Evolutionary conservation across 2,113 vertebrate genomes (phyloP), one percentile per base, ranked within the genome.

Genomic region (Cololabis saira): DNA sequence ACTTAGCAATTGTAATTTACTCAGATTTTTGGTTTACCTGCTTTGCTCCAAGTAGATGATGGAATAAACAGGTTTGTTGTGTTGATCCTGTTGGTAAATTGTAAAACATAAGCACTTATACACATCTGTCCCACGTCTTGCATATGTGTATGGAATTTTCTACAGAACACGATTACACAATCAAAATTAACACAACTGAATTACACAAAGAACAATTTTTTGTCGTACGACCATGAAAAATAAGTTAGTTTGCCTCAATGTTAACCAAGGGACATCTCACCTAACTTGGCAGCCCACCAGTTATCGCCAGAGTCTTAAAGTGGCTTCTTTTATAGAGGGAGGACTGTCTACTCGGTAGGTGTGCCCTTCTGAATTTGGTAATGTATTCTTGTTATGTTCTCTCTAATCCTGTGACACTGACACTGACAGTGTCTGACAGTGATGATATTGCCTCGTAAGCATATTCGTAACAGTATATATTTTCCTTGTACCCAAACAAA

Each of bases 311-410:
- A 62, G 72, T 54, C 13, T 30, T n/a, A 12, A 27, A 61, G 47
- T 41, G 50, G 44, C 2, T 17, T 83, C 78, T 87, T 87, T 85
- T 89, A 89, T 89, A 89, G 61, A 62, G 59, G 72, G 13, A 55
- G 58, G 76, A 69, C 64, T 68, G 73, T 76, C 61, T 83, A 13
- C 62, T 55, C 19, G 55, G 84, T 82, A 85, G 84, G 82, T 85
- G 84, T 81, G 84, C 61, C 82, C 64, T 69, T 69, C 87, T 87
- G 55, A 76, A 7, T 85, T 80, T 89, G 87, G 87, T 81, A 78
- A 81, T 84, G 74, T 81, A 84, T 87, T 89, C 85, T 87, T 78
- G 76, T 77, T 66, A 71, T 78, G 74, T 74, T 87, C 85, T 18
- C 19, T 5, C 77, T 84, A 74, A 78, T 76, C 68, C 69, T 68